Percentiles rank a stretch among this genome's conserved stretches.
Evolutionary conservation across 2,888 invertebrate genomes (phyloP).

Genomic region (Pristionchus japonicus): DNA sequence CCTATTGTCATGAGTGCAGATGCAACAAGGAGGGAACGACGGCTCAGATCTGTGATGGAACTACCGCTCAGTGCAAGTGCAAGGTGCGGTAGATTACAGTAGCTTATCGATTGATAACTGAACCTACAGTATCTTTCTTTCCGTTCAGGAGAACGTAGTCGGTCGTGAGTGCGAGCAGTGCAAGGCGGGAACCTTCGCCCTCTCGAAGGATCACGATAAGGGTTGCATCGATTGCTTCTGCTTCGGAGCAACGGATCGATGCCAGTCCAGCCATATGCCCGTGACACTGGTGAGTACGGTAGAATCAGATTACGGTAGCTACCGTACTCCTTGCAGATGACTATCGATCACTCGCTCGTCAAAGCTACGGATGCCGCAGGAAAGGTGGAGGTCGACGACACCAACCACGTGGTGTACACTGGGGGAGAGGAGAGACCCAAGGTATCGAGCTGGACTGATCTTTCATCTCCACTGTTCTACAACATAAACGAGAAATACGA

Average conservation of each 20-base stretch:
- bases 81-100: slow-evolving; percentile 77
- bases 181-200: slow-evolving; percentile 89
- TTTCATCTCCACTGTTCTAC: no score
- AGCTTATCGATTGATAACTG: not conserved
- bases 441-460: no score
- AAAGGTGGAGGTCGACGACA: slow-evolving; percentile 59
- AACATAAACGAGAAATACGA: no score
- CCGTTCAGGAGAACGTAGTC: slow-evolving; percentile 81
- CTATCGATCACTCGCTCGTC: slow-evolving; percentile 60
- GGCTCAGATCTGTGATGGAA: slow-evolving; percentile 88
- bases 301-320: not conserved
- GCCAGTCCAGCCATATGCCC: slow-evolving; percentile 83
- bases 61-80: slow-evolving; percentile 84
- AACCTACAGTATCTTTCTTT: not conserved
- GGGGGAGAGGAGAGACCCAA: slow-evolving; percentile 49
- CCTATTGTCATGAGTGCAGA: slow-evolving; percentile 86
- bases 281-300: slow-evolving; percentile 58
- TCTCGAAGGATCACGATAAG: slow-evolving; percentile 84
- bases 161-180: slow-evolving; percentile 89
- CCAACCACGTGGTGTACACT: slow-evolving; percentile 47
- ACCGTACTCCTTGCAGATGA: slow-evolving; percentile 50
- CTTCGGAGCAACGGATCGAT: slow-evolving; percentile 91
- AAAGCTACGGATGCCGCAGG: slow-evolving; percentile 63
- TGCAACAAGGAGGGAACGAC: slow-evolving; percentile 80
- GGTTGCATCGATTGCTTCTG: slow-evolving; percentile 98